These are phyloP conservation scores for Anthopleura xanthogrammica DNA, from an alignment of 92 coral and sea anemone species.

Conservation along the genomic window DNA sequence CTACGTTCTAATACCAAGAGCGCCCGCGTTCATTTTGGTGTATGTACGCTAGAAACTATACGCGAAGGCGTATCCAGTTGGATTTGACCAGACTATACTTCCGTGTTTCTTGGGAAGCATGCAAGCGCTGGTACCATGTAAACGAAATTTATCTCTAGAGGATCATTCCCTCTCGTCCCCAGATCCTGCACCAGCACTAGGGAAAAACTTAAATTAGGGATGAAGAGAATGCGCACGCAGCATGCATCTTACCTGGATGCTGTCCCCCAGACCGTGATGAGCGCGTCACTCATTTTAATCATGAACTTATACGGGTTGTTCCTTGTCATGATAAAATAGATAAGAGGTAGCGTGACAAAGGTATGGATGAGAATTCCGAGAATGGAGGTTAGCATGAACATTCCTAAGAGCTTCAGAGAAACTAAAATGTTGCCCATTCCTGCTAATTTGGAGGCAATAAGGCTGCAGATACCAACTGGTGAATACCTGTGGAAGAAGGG, in stretches of 20 bases:
- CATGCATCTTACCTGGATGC: slow-evolving; percentile 45
- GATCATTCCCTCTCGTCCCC: not conserved
- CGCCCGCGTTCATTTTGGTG: too few species aligned
- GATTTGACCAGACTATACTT: too few species aligned
- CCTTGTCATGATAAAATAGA: slow-evolving; percentile 53
- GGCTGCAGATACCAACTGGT: slow-evolving; percentile 70
- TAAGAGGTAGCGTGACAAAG: slow-evolving; percentile 51
- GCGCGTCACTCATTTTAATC: slow-evolving; percentile 54
- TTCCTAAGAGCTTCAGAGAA: slow-evolving; percentile 57
- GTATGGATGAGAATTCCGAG: slow-evolving; percentile 63
- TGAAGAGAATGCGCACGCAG: not conserved
- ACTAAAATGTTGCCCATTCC: slow-evolving; percentile 59
- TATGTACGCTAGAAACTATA: too few species aligned
- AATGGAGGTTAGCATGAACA: slow-evolving; percentile 62
- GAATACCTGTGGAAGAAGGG: slow-evolving; percentile 49
- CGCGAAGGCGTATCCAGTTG: too few species aligned
- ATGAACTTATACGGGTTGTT: slow-evolving; percentile 64
- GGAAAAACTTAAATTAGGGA: too few species aligned
- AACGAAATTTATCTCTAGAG: too few species aligned
- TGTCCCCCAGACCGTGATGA: slow-evolving; percentile 61
- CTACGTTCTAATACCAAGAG: too few species aligned
- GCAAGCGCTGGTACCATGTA: too few species aligned
- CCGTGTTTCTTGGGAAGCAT: too few species aligned
- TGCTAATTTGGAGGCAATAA: slow-evolving; percentile 70
- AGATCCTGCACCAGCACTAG: not conserved